Conservation (phyloP, 2,113 vertebrate species). For the Nycticryphes semicollaris region DNA sequence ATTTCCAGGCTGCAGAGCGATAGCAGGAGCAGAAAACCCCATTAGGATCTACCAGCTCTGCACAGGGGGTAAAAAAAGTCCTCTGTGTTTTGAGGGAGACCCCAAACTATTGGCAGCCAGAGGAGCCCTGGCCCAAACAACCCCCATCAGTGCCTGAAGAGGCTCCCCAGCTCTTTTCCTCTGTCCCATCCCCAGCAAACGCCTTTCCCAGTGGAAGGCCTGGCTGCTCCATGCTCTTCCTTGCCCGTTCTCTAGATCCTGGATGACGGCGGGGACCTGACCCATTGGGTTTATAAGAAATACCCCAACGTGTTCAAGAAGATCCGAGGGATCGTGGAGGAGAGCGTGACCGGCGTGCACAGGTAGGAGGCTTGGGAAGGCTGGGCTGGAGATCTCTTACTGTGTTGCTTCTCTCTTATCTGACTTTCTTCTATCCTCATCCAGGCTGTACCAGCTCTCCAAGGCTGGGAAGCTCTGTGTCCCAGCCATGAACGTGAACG, state of each 20-base stretch:
- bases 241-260: slow-evolving; percentile 84
- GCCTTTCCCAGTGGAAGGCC: slow-evolving; percentile 12
- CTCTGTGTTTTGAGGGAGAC: neutral
- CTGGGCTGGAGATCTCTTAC: neutral
- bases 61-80: neutral
- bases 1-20: slow-evolving; percentile 18
- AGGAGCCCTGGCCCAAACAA: neutral
- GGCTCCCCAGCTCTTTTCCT: neutral
- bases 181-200: neutral
- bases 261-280: slow-evolving; percentile 97
- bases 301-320: slow-evolving; percentile 97
- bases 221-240: slow-evolving; percentile 60
- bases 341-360: slow-evolving; percentile 98
- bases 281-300: slow-evolving; percentile 99
- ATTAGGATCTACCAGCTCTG: neutral
- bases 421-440: slow-evolving; percentile 25
- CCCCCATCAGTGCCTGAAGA: neutral
- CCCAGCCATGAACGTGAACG: slow-evolving; percentile 98
- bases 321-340: slow-evolving; percentile 95
- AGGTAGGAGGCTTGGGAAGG: slow-evolving; percentile 74
- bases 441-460: slow-evolving; percentile 95
- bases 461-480: slow-evolving; percentile 98
- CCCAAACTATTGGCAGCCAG: neutral
- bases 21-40: neutral
- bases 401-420: neutral